Evolutionary conservation across 2,888 invertebrate species (phyloP), one percentile per base, ranked within the genome.

Genomic region (Phlogophora meticulosa): DNA sequence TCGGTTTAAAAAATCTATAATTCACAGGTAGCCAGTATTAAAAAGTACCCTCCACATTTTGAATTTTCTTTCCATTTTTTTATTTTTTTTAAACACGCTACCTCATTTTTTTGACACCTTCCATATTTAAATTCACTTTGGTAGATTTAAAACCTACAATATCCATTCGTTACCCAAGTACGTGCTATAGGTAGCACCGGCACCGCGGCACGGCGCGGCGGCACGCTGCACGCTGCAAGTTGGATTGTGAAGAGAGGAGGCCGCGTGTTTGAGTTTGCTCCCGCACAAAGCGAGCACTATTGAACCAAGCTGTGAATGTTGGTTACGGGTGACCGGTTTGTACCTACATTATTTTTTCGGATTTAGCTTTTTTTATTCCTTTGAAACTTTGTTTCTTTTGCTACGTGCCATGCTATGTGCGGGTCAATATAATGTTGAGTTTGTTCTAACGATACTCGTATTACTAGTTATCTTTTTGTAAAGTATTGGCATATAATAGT

Each of bases 281-380:
- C 17, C 48, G 5, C 49, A 72, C 57, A 55, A 46, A 63, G 52
- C 38, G 53, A 48, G 15, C 51, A 22, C 40, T 42, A 45, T 51
- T 56, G 40, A 62, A 24, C 46, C 40, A 28, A 38, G 45, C 58
- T 52, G 46, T 46, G 51, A 72, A 40, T 78, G 51, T 59, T 46
- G 38, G 43, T 32, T 13, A 28, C 52, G 45, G 32, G 17, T 51
- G 36, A 74, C 40, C n/a, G 24, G 49, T 15, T 62, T 15, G n/a
- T 32, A 11, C 15, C 10, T 28, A 46, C 24, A 22, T 63, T 32
- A 17, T 17, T 73, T 43, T 67, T 73, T 24, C 15, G 7, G 10
- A 64, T 65, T 51, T 20, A 5, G 13, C 1, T 17, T 4, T 24
- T 43, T 20, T 43, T 32, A 24, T 34, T 61, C 11, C 15, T 62